phyloP scores from a whole-genome alignment of 2,113 vertebrate species.

The Aldabrachelys gigantea region DNA sequence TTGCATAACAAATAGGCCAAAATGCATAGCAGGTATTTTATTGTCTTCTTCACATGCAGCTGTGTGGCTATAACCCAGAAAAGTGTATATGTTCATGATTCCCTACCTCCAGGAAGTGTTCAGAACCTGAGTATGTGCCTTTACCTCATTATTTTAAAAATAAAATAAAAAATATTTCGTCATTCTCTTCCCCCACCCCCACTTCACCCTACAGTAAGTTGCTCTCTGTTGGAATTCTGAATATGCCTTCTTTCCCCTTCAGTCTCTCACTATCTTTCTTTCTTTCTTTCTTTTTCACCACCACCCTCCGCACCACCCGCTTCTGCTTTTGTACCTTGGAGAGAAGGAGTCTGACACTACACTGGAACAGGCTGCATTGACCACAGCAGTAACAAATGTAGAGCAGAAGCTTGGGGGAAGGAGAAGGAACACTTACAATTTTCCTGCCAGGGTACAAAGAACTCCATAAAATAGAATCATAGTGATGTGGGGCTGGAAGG shows the following conservation, averaged over 20 bases:
- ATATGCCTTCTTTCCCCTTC: background rate
- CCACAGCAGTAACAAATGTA: background rate
- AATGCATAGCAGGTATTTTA: background rate
- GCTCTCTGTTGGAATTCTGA: background rate
- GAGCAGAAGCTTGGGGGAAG: background rate
- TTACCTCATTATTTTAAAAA: background rate
- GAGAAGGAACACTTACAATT: background rate
- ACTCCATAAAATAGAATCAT: background rate
- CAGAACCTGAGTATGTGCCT: background rate
- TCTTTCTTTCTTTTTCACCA: no score
- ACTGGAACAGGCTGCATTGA: background rate
- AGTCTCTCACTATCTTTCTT: background rate
- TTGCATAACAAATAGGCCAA: background rate
- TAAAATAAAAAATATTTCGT: background rate
- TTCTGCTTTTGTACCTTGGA: background rate
- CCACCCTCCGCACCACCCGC: no score
- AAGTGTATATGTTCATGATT: background rate
- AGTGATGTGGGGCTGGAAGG: no score
- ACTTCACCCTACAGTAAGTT: background rate
- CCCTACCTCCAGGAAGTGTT: background rate
- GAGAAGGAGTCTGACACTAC: background rate
- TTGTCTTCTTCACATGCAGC: background rate
- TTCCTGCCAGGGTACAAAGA: background rate
- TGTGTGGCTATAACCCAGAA: background rate
- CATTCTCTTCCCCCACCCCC: background rate